Percentiles rank a stretch among this genome's conserved stretches.
Evolutionary conservation across 2,888 invertebrate species (phyloP).

Genomic region (Pollenia angustigena): DNA sequence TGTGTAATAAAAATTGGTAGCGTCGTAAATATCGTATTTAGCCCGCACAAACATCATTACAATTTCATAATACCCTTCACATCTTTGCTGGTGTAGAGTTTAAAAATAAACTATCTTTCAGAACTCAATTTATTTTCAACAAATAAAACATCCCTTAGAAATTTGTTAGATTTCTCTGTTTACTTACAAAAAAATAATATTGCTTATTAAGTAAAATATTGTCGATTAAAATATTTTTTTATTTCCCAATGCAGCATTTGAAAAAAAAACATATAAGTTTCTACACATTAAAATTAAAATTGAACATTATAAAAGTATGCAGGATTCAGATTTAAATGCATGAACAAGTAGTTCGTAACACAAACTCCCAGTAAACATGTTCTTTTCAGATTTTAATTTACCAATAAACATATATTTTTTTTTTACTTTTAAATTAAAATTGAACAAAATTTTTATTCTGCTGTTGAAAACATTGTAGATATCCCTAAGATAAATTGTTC

Average conservation of each 20-base stretch:
- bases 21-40: too few species aligned
- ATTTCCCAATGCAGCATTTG: too few species aligned
- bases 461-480: background rate
- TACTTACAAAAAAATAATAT: background rate
- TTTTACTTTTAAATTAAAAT: background rate
- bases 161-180: background rate
- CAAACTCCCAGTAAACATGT: constrained; percentile 8
- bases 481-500: background rate
- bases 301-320: constrained; percentile 3
- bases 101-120: too few species aligned
- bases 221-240: background rate
- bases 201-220: constrained; percentile 2
- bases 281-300: constrained; percentile 11
- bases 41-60: too few species aligned
- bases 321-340: background rate
- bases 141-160: too few species aligned
- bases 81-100: too few species aligned
- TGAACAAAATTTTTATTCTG: background rate
- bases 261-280: background rate
- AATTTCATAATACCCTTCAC: too few species aligned
- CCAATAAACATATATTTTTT: background rate
- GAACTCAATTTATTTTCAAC: too few species aligned
- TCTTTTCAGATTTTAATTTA: background rate
- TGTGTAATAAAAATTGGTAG: too few species aligned
- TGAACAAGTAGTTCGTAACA: background rate